Evolutionary conservation across 2,797 vertebrate genomes (phyloP).

Genomic region (Sylvia borin): DNA sequence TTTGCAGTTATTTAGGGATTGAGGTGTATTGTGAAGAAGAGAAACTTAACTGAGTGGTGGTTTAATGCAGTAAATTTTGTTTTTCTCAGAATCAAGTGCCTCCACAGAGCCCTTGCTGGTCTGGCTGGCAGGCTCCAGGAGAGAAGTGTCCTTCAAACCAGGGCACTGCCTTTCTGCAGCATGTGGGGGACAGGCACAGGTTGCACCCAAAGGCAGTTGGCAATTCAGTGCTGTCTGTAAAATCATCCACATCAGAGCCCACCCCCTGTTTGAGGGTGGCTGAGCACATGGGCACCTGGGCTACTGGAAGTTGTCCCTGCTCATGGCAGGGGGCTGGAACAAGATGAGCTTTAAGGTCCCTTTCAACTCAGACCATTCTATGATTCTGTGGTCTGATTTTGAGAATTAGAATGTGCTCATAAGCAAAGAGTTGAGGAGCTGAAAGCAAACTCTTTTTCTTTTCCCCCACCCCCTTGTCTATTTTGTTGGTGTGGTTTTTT

Average conservation of each 20-base stretch:
- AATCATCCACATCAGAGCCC: background rate
- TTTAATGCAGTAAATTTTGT: background rate
- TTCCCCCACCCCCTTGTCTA: background rate
- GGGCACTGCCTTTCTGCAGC: background rate
- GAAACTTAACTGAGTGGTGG: background rate
- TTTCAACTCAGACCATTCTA: background rate
- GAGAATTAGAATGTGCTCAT: background rate
- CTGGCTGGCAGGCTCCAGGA: background rate
- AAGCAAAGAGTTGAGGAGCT: background rate
- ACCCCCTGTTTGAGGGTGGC: background rate
- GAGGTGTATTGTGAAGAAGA: background rate
- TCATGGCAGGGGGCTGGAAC: background rate
- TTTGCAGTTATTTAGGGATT: background rate
- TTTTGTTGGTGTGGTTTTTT: background rate
- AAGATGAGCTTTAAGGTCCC: background rate
- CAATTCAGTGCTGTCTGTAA: background rate
- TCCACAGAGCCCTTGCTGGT: background rate
- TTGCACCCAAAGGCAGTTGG: background rate
- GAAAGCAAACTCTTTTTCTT: background rate
- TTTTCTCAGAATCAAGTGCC: background rate
- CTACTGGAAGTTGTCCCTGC: background rate
- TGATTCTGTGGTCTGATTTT: background rate
- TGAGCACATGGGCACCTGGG: background rate
- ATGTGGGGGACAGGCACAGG: fast-evolving
- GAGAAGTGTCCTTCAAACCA: background rate